phyloP scores from a whole-genome alignment of 2,113 vertebrate species.

The Ophthalmolycus amberensis region DNA sequence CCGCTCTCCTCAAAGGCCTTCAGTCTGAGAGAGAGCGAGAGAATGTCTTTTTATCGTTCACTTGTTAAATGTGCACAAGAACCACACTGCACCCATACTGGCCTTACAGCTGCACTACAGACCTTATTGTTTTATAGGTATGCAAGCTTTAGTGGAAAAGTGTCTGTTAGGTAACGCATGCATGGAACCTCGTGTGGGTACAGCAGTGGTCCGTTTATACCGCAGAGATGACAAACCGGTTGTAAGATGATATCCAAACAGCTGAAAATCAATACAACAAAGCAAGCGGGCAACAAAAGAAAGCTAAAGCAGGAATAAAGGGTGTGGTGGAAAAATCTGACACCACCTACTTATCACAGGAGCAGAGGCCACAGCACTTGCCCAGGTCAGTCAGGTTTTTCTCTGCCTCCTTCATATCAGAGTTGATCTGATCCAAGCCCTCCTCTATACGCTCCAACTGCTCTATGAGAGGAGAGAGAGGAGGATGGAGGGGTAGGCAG shows the following conservation, averaged over 20 bases:
- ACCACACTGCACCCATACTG: neutral
- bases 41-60: neutral
- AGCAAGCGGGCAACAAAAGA: slow-evolving; percentile 18
- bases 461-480: slow-evolving; percentile 70
- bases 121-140: neutral
- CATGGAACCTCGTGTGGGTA: neutral
- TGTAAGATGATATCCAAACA: neutral
- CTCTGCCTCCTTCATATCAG: slow-evolving; percentile 88
- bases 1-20: slow-evolving; percentile 84
- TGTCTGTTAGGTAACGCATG: neutral
- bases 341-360: slow-evolving; percentile 84
- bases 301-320: neutral
- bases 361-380: slow-evolving; percentile 87
- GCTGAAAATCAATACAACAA: neutral
- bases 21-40: slow-evolving; percentile 70
- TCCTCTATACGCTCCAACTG: slow-evolving; percentile 87
- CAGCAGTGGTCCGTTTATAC: neutral
- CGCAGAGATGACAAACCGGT: neutral
- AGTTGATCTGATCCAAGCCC: slow-evolving; percentile 87
- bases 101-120: neutral
- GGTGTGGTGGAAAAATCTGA: neutral
- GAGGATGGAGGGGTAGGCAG: neutral
- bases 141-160: neutral
- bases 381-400: slow-evolving; percentile 87
- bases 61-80: neutral